These are phyloP conservation scores for Epinephelus cyanopodus DNA, from an alignment of 2,113 vertebrate species.

Conservation along the genomic window DNA sequence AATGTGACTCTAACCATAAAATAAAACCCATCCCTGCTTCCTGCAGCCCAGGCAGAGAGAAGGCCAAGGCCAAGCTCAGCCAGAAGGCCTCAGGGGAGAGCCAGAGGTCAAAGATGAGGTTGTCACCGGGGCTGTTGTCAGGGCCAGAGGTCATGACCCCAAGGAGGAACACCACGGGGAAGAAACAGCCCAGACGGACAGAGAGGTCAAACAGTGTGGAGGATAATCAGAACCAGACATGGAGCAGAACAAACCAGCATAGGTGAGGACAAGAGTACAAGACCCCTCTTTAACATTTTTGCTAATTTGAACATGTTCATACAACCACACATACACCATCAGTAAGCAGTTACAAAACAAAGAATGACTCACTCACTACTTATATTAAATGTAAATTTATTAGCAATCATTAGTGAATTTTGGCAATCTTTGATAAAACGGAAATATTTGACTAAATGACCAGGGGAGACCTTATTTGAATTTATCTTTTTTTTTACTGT, in stretches of 20 bases:
- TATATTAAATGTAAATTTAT: neutral
- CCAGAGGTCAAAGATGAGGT: conserved; percentile 91
- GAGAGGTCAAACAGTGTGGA: conserved; percentile 90
- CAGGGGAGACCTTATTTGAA: too few species aligned
- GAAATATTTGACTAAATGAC: neutral
- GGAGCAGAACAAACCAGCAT: conserved; percentile 73
- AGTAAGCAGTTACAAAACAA: neutral
- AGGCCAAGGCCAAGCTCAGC: conserved; percentile 89
- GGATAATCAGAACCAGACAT: conserved; percentile 79
- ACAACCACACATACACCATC: neutral
- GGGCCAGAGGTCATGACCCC: conserved; percentile 85
- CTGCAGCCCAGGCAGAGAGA: conserved; percentile 89
- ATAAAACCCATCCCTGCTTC: conserved; percentile 34
- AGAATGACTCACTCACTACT: too few species aligned
- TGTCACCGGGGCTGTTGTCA: conserved; percentile 85
- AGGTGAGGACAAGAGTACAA: conserved; percentile 55
- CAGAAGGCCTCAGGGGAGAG: conserved; percentile 90
- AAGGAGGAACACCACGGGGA: conserved; percentile 89
- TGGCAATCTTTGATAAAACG: neutral
- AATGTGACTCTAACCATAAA: conserved; percentile 5
- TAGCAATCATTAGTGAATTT: neutral
- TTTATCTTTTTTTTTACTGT: neutral
- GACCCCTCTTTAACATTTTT: too few species aligned
- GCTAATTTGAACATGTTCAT: neutral
- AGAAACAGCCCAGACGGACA: conserved; percentile 92